Evolutionary conservation across 2,113 vertebrate species (phyloP).

Genomic region (Cygnus buccinator): DNA sequence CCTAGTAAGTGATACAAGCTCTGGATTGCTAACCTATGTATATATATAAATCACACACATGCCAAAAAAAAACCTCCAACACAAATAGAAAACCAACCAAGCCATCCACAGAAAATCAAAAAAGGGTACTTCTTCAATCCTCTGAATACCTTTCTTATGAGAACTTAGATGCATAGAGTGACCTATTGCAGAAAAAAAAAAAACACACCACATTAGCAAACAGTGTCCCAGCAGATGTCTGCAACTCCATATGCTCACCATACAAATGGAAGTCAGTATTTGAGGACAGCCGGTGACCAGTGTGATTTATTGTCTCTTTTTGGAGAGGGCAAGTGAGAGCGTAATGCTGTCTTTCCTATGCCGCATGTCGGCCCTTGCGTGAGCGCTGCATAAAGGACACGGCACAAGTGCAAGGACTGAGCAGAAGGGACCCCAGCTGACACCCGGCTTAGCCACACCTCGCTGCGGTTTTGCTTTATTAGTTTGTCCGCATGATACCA

Average conservation of each 20-base stretch:
- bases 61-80: not conserved
- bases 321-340: not conserved
- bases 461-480: not conserved
- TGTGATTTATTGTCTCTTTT: not conserved
- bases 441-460: not conserved
- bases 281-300: not conserved
- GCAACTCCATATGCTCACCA: not conserved
- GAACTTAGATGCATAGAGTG: not conserved
- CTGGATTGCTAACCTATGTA: not conserved
- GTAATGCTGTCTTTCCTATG: accelerated
- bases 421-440: not conserved
- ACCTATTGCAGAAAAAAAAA: not conserved
- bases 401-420: accelerated
- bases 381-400: accelerated
- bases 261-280: not conserved
- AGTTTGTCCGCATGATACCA: not conserved
- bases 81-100: not conserved
- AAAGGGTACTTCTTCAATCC: not conserved
- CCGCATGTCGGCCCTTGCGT: accelerated
- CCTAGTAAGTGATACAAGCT: not conserved
- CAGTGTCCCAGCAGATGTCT: not conserved
- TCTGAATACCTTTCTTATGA: not conserved
- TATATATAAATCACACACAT: not conserved
- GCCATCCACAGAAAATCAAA: not conserved
- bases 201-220: too few species aligned